Conservation (phyloP, 2,113 vertebrate species). For the Capricornis sumatraensis region DNA sequence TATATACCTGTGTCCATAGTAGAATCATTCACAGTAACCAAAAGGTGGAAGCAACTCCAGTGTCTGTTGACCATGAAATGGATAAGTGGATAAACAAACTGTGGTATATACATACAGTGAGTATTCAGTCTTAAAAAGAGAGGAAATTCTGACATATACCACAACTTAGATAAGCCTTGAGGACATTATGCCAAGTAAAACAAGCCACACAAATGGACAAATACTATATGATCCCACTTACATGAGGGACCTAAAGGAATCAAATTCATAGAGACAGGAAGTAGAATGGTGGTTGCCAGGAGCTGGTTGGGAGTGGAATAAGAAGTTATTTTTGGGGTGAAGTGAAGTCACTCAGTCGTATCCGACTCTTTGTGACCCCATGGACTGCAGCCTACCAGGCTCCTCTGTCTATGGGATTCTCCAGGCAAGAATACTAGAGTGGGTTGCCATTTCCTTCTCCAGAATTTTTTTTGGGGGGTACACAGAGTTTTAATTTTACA, state of each 20-base stretch:
- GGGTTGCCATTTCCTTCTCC: no score
- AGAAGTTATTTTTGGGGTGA: neutral
- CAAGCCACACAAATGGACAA: neutral
- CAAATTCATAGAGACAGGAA: neutral
- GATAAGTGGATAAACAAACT: neutral
- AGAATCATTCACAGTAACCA: neutral
- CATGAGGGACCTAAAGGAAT: neutral
- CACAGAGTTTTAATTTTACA: neutral
- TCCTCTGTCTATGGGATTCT: no score
- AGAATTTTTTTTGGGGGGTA: no score
- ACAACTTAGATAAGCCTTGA: neutral
- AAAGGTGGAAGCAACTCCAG: neutral
- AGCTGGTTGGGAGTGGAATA: neutral
- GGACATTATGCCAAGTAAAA: neutral
- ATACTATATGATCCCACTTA: neutral
- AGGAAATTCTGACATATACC: neutral
- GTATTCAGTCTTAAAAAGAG: neutral
- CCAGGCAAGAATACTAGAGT: no score
- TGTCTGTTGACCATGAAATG: neutral
- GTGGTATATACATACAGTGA: neutral
- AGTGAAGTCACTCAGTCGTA: no score
- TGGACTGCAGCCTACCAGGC: no score
- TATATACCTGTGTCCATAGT: neutral
- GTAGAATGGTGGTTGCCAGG: neutral
- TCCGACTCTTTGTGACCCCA: no score